Evolutionary conservation across 2,797 vertebrate genomes (phyloP).

Genomic region (Buceros bicornis): DNA sequence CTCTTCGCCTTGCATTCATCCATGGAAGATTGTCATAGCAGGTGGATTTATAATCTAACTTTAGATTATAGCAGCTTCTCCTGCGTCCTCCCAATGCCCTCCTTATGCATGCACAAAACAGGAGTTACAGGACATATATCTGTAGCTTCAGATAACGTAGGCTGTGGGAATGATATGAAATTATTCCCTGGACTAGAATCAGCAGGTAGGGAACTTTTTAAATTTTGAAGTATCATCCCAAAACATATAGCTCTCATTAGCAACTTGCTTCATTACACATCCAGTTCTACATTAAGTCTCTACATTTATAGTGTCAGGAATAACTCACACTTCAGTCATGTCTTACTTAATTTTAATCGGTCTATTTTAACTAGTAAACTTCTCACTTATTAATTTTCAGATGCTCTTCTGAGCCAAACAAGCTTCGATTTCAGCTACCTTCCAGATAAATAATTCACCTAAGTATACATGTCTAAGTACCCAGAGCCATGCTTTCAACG

Average conservation of each 20-base stretch:
- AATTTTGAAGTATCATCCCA: background rate
- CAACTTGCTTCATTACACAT: background rate
- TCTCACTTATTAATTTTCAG: background rate
- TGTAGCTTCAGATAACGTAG: background rate
- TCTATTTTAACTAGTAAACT: background rate
- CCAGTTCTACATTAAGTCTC: background rate
- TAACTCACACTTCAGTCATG: background rate
- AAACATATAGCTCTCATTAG: background rate
- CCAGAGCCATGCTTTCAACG: background rate
- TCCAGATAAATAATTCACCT: background rate
- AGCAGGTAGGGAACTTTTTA: background rate
- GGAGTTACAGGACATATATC: background rate
- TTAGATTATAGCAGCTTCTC: background rate
- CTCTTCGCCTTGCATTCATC: background rate
- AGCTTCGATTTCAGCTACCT: background rate
- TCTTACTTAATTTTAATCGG: background rate
- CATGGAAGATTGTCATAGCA: background rate
- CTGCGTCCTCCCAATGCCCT: background rate
- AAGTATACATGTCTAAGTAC: background rate
- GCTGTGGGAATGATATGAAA: background rate
- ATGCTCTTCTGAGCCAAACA: background rate
- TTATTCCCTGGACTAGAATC: background rate
- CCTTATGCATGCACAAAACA: background rate
- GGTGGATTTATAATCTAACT: background rate
- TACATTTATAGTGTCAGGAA: background rate